Percentiles rank a stretch among this genome's conserved stretches.
phyloP scores from a whole-genome alignment of 2,888 invertebrate genomes.

The Timema podura region DNA sequence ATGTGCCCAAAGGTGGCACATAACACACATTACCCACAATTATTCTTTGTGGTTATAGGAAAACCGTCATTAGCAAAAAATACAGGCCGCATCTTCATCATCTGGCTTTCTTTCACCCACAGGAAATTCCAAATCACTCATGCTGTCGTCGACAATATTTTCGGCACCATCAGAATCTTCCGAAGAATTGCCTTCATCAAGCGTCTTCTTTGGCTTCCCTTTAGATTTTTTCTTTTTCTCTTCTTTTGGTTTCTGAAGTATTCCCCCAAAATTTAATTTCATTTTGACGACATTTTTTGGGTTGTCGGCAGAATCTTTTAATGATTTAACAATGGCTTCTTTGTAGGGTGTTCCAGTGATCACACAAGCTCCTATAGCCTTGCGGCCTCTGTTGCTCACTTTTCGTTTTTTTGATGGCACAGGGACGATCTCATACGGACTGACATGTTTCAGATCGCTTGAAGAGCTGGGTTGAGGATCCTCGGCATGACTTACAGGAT shows the following conservation, averaged over 20 bases:
- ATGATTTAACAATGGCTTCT: background rate
- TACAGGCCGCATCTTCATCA: background rate
- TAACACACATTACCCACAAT: background rate
- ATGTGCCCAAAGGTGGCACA: background rate
- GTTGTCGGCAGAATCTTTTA: background rate
- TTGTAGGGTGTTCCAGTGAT: background rate
- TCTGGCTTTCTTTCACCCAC: background rate
- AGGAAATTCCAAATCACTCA: conserved; percentile 2
- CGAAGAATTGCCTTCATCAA: background rate
- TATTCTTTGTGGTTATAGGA: background rate
- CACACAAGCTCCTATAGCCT: background rate
- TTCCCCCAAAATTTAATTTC: background rate
- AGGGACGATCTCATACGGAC: background rate
- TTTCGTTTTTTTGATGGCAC: background rate
- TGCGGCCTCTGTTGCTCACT: background rate
- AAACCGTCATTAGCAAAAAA: background rate
- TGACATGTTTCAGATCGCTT: background rate
- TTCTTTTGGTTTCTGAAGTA: background rate
- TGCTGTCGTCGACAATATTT: background rate
- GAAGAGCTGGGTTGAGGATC: background rate
- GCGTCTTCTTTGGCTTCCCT: background rate
- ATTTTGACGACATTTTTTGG: background rate
- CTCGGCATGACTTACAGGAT: no score
- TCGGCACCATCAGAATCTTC: background rate
- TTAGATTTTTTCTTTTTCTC: background rate